Base-by-base conservation (phyloP, 2,113 vertebrate genomes). In the Melanotaenia duboulayi region DNA sequence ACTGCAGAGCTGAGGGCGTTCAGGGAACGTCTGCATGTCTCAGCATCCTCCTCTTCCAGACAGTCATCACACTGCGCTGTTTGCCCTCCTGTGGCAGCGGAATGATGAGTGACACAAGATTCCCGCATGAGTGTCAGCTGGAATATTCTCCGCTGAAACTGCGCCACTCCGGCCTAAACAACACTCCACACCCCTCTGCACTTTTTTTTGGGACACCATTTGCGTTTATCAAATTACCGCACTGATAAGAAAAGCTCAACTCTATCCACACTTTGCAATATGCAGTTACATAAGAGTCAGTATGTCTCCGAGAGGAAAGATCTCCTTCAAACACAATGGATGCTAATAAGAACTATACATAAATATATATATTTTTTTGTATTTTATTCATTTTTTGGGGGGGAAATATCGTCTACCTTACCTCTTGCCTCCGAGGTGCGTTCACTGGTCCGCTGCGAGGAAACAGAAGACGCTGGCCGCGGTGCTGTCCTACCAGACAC, bases 91-190 rank as follows among this genome's bases (percentile, higher is more conserved):
- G n/a, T 13, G 56, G 56, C 60, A 19, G 71, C 50, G 51, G 11
- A 40, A 49, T 42, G 28, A 44, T 42, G 61, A 11, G 28, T 22
- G 35, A 23, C 7, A 42, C 40, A 44, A 19, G 58, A 39, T 19
- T 23, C 64, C 59, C 6, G 68, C 79, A 39, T 65, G 55, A 65
- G 19, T 14, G 28, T 12, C 49, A 35, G 1, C 3, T n/a, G 39
- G 42, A 39, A 37, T 17, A 22, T 56, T 54, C 25, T 37, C 68
- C 46, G 40, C 61, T 78, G 63, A 84, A 89, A 89, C 87, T 87
- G 87, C 87, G 87, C 87, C 79, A 89, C 49, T 22, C 56, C 13
- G 84, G 87, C 81, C 87, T 80, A 62, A 25, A 23, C 66, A 71
- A 25, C 25, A 35, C 57, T 11, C 46, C 59, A 17, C 70, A 54